These are phyloP conservation scores for Taenaris catops DNA, from an alignment of 2,888 invertebrate species.

Conservation along the genomic window DNA sequence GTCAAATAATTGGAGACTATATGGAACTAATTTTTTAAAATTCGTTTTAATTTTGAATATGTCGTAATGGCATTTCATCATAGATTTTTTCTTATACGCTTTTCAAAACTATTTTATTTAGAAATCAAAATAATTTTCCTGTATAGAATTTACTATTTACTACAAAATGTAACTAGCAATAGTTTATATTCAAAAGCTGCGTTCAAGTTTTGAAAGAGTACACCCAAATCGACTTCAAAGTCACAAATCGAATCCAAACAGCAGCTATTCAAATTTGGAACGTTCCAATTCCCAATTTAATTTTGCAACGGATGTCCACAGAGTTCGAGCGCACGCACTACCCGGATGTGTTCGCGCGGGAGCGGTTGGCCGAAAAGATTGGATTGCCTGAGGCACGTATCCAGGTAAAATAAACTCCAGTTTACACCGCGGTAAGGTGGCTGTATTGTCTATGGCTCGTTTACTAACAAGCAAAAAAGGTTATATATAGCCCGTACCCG, in stretches of 20 bases:
- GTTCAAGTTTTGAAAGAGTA: conserved; percentile 1
- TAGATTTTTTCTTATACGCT: too few relatives aligned
- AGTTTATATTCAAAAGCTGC: not conserved
- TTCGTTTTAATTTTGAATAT: too few relatives aligned
- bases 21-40: too few relatives aligned
- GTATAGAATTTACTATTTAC: too few relatives aligned
- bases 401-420: conserved; percentile 91
- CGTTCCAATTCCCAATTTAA: conserved; percentile 27
- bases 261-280: conserved; percentile 22
- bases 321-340: conserved; percentile 99
- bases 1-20: too few relatives aligned
- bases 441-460: conserved; percentile 34
- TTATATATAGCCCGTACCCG: too few relatives aligned
- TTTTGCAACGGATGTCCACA: conserved; percentile 51
- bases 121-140: too few relatives aligned
- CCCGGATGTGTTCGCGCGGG: conserved; percentile 97
- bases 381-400: conserved; percentile 99
- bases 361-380: conserved; percentile 97
- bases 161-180: too few relatives aligned
- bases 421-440: conserved; percentile 67
- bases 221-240: conserved; percentile 4
- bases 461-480: conserved; percentile 18
- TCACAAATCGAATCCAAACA: conserved; percentile 17
- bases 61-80: too few relatives aligned
- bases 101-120: too few relatives aligned